Conservation (phyloP, 2,888 invertebrate genomes). For the Patella depressa region DNA sequence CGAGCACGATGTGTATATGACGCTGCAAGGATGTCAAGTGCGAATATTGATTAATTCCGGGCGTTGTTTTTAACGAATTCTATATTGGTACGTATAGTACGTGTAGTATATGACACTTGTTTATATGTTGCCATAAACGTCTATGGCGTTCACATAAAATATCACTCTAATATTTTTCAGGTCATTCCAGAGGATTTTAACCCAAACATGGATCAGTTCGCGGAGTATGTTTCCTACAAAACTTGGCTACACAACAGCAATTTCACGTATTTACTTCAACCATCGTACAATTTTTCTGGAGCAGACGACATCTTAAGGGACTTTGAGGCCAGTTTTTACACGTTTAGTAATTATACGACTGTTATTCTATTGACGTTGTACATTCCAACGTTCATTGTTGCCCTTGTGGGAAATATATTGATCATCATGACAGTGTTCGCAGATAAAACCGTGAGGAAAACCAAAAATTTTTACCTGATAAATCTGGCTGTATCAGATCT, state of each 20-base stretch:
- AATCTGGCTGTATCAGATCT: conserved; percentile 85
- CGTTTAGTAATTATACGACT: conserved; percentile 47
- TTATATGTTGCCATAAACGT: too few relatives aligned
- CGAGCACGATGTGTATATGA: too few relatives aligned
- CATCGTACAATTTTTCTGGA: conserved; percentile 47
- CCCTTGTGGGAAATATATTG: conserved; percentile 57
- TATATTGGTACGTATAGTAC: too few relatives aligned
- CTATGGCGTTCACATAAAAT: too few relatives aligned
- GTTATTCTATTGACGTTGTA: conserved; percentile 56
- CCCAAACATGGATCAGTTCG: conserved; percentile 49
- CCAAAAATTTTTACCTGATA: conserved; percentile 79
- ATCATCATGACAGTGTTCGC: conserved; percentile 58
- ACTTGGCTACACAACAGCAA: conserved; percentile 35
- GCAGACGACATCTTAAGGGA: conserved; percentile 49
- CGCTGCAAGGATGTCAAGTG: too few relatives aligned
- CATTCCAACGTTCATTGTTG: conserved; percentile 55
- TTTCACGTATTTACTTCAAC: conserved; percentile 26
- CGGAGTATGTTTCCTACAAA: conserved; percentile 45
- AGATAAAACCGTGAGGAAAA: conserved; percentile 50
- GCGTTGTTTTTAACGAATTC: too few relatives aligned
- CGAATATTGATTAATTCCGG: too few relatives aligned
- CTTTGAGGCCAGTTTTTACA: conserved; percentile 46
- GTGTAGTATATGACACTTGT: too few relatives aligned
- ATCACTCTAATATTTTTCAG: conserved; percentile 10
- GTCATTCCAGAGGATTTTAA: conserved; percentile 18